Conservation (phyloP, 2,888 invertebrate genomes). For the Pheosia gnoma region DNA sequence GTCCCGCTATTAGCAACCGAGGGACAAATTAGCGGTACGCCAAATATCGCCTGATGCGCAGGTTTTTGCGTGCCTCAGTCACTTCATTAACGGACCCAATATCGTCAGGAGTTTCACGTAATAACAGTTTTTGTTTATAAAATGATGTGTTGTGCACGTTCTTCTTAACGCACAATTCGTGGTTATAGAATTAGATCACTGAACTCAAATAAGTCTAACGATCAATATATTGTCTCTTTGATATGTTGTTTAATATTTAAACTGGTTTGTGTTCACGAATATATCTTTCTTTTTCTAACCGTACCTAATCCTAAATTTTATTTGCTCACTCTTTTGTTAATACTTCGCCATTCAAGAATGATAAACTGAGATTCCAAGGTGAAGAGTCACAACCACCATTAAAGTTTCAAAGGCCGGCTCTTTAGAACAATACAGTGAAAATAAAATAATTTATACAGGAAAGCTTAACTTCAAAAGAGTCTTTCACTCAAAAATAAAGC, state of each 20-base stretch:
- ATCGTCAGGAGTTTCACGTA: constrained; percentile 6
- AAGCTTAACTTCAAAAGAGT: constrained; percentile 84
- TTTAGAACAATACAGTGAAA: constrained; percentile 81
- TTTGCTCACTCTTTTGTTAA: constrained; percentile 15
- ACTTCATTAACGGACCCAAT: constrained; percentile 18
- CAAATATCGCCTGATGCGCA: constrained; percentile 26
- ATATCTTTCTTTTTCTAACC: not conserved
- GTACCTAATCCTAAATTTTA: not conserved
- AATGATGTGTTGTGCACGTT: not conserved
- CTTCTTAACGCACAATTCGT: not conserved
- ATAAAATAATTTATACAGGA: constrained; percentile 83
- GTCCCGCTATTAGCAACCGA: constrained; percentile 54
- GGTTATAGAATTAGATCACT: not conserved
- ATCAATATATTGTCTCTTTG: too few relatives aligned
- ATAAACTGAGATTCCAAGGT: constrained; percentile 66
- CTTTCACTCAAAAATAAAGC: constrained; percentile 84
- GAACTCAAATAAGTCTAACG: too few relatives aligned
- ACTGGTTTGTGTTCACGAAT: too few relatives aligned
- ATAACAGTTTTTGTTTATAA: not conserved
- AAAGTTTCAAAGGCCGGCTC: constrained; percentile 75
- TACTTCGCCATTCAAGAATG: constrained; percentile 51
- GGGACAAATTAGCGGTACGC: constrained; percentile 36
- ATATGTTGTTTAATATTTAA: too few relatives aligned
- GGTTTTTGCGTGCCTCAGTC: constrained; percentile 34
- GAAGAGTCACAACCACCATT: constrained; percentile 70